Conservation (phyloP, 92 coral and sea anemone species). For the Heliopora coerulea region DNA sequence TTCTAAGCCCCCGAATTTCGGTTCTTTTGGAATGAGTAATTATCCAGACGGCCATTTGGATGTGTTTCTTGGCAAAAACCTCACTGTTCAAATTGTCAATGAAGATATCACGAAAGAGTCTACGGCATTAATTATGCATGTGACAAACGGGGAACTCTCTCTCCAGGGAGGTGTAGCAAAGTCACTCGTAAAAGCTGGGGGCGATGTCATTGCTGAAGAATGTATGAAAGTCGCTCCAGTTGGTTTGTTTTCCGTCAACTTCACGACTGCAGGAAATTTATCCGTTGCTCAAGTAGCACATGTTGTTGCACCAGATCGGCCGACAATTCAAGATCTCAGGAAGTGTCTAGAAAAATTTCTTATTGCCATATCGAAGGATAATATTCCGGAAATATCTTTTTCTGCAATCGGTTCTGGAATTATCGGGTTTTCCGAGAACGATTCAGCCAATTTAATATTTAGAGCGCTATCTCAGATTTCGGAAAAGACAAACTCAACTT, state of each 20-base stretch:
- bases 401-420: slow-evolving; percentile 40
- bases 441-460: slow-evolving; percentile 39
- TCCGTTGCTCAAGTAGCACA: slow-evolving; percentile 29
- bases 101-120: slow-evolving; percentile 48
- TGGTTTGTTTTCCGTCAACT: slow-evolving; percentile 19
- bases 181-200: slow-evolving; percentile 33
- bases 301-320: slow-evolving; percentile 30
- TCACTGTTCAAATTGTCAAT: slow-evolving; percentile 28
- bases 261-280: slow-evolving; percentile 45
- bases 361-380: slow-evolving; percentile 7
- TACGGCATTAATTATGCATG: slow-evolving; percentile 39
- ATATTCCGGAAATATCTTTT: slow-evolving; percentile 26
- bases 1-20: neutral
- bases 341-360: slow-evolving; percentile 33
- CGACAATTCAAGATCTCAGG: slow-evolving; percentile 14
- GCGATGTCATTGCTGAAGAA: slow-evolving; percentile 33
- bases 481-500: neutral
- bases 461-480: slow-evolving; percentile 1
- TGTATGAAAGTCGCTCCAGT: slow-evolving; percentile 1
- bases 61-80: neutral
- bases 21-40: neutral
- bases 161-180: slow-evolving; percentile 36
- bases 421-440: slow-evolving; percentile 21
- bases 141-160: slow-evolving; percentile 27
- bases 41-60: neutral